These are phyloP conservation scores for Nysson spinosus DNA, from an alignment of 2,888 invertebrate genomes.

Conservation along the genomic window DNA sequence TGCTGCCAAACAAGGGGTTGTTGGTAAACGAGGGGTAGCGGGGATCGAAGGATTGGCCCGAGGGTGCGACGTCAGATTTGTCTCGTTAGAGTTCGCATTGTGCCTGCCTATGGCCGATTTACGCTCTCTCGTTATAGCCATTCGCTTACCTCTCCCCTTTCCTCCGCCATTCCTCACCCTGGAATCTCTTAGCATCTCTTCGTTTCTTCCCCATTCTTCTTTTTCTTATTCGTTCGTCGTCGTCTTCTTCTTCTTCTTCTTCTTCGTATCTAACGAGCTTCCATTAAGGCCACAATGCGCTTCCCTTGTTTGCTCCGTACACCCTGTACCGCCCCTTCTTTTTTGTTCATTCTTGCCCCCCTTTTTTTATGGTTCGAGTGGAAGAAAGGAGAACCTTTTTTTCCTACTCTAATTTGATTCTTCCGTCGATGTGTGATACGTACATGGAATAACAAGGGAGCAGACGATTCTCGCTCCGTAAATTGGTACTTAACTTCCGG, in stretches of 20 bases:
- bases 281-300: conserved; percentile 61
- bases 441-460: too few species aligned
- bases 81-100: conserved; percentile 77
- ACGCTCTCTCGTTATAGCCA: conserved; percentile 60
- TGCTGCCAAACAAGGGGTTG: conserved; percentile 31
- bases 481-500: too few species aligned
- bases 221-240: too few species aligned
- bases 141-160: conserved; percentile 21
- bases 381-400: too few species aligned
- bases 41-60: conserved; percentile 54
- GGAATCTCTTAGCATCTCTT: background rate
- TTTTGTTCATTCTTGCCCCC: background rate
- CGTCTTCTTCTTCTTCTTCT: conserved; percentile 25
- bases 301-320: conserved; percentile 54
- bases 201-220: too few species aligned
- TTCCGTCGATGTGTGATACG: too few species aligned
- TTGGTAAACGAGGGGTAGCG: too few species aligned
- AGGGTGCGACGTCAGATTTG: conserved; percentile 75
- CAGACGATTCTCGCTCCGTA: too few species aligned
- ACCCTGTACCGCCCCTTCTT: background rate
- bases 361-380: too few species aligned
- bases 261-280: conserved; percentile 60
- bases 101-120: conserved; percentile 70
- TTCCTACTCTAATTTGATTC: too few species aligned
- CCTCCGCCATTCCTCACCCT: conserved; percentile 5